phyloP scores from a whole-genome alignment of 2,888 invertebrate genomes.

The Sycophila texana region DNA sequence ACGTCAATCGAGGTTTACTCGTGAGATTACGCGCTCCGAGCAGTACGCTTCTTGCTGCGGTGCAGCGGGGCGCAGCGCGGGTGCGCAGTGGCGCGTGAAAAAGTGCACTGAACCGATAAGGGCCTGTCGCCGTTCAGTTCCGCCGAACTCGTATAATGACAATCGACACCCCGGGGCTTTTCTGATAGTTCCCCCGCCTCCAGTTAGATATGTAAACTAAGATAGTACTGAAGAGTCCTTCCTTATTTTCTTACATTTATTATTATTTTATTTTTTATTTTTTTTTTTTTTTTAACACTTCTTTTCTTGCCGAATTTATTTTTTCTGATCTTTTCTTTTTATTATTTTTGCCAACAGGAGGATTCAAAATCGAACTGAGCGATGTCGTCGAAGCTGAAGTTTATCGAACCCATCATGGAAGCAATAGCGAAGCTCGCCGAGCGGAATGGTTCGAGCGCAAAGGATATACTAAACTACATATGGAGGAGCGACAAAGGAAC shows the following conservation, averaged over 20 bases:
- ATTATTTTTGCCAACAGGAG: no score
- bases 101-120: slow-evolving; percentile 26
- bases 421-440: slow-evolving; percentile 64
- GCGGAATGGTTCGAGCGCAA: slow-evolving; percentile 63
- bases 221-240: no score
- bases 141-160: neutral
- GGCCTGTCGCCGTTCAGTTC: neutral
- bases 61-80: neutral
- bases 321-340: no score
- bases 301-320: no score
- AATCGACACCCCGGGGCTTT: neutral
- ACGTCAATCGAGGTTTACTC: no score
- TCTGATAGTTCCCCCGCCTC: neutral
- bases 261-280: no score
- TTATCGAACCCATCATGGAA: slow-evolving; percentile 63
- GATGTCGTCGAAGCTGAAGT: slow-evolving; percentile 8
- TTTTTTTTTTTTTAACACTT: no score
- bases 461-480: slow-evolving; percentile 64
- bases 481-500: slow-evolving; percentile 56
- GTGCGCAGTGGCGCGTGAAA: neutral
- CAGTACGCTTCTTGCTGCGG: neutral
- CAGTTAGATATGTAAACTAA: neutral
- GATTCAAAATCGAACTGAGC: no score
- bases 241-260: no score
- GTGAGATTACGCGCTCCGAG: neutral